These are phyloP conservation scores for Rhagophthalmus giganteus DNA, from an alignment of 2,888 invertebrate genomes.

Conservation along the genomic window DNA sequence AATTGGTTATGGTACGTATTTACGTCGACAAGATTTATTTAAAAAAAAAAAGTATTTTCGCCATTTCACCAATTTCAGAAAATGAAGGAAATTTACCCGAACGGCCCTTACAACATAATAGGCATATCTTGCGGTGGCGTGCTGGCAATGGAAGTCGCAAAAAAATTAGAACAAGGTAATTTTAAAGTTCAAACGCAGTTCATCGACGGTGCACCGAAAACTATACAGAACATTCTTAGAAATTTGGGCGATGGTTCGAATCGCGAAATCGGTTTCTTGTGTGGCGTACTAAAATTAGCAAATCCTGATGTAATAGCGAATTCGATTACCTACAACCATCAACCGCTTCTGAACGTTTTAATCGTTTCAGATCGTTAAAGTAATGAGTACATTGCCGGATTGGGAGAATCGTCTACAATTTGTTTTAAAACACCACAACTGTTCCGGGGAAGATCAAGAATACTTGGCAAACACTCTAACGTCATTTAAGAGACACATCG, in stretches of 20 bases:
- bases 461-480: conserved; percentile 39
- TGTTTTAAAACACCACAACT: conserved; percentile 39
- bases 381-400: conserved; percentile 37
- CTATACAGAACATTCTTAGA: conserved; percentile 62
- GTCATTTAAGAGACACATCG: conserved; percentile 41
- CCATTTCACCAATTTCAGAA: conserved; percentile 63
- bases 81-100: conserved; percentile 62
- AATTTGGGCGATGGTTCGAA: conserved; percentile 52
- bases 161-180: conserved; percentile 69
- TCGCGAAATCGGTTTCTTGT: conserved; percentile 61
- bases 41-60: no score
- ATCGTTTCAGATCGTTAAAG: conserved; percentile 40
- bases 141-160: conserved; percentile 78
- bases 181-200: conserved; percentile 63
- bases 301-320: conserved; percentile 46
- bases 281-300: conserved; percentile 60
- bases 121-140: conserved; percentile 90
- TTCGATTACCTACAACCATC: not conserved
- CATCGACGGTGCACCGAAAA: conserved; percentile 81
- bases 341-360: not conserved
- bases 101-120: conserved; percentile 71
- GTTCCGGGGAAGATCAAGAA: conserved; percentile 35
- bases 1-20: conserved; percentile 47
- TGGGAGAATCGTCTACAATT: conserved; percentile 43
- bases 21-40: no score